These are phyloP conservation scores for Raja brachyura DNA, from an alignment of 2,113 vertebrate species.

Conservation along the genomic window DNA sequence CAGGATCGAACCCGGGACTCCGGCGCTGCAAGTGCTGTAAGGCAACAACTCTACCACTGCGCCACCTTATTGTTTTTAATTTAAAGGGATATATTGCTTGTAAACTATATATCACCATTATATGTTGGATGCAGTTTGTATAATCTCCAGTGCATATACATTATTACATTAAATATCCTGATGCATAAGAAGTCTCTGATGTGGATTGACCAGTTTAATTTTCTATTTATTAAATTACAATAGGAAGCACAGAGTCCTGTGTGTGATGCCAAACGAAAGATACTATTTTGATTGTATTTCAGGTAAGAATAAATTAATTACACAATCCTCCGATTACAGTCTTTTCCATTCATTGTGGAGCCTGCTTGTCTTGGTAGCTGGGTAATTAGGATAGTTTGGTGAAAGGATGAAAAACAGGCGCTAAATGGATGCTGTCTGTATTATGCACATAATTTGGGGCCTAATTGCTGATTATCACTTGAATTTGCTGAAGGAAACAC, in stretches of 20 bases:
- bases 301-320: neutral
- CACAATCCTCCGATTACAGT: neutral
- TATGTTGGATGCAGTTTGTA: too few species aligned
- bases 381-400: neutral
- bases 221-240: neutral
- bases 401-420: neutral
- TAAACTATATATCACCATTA: too few species aligned
- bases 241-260: neutral
- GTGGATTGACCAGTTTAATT: neutral
- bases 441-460: neutral
- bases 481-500: neutral
- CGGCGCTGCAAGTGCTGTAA: too few species aligned
- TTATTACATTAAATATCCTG: too few species aligned
- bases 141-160: too few species aligned
- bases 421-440: neutral
- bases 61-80: too few species aligned
- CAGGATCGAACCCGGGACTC: too few species aligned
- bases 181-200: too few species aligned
- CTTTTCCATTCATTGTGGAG: neutral
- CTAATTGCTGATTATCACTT: neutral
- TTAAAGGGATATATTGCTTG: too few species aligned
- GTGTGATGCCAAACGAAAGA: neutral
- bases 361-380: neutral
- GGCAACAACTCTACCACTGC: too few species aligned
- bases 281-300: neutral